phyloP scores from a whole-genome alignment of 1,140 invertebrate species.

The Apis laboriosa region DNA sequence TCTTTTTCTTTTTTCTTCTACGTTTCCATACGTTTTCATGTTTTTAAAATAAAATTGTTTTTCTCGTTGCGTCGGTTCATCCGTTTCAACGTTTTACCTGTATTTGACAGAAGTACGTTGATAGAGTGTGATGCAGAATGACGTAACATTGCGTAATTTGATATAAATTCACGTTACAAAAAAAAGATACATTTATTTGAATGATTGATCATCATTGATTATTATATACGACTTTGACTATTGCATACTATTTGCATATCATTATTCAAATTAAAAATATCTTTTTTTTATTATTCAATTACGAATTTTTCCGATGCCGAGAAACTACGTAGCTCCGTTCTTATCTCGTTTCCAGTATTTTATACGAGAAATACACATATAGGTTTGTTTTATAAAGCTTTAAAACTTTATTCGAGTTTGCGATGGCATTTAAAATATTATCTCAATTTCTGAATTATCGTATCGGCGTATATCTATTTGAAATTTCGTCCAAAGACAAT shows the following conservation, averaged over 20 bases:
- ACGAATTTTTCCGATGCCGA: neutral
- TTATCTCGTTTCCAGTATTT: neutral
- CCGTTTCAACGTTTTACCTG: neutral
- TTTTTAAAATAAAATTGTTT: neutral
- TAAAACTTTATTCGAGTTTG: no score
- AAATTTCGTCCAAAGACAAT: neutral
- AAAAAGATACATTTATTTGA: neutral
- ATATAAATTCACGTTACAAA: neutral
- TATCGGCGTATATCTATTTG: neutral
- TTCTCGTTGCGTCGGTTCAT: neutral
- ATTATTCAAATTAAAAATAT: neutral
- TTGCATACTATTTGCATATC: no score
- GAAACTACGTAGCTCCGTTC: neutral
- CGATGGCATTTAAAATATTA: no score
- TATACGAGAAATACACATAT: no score
- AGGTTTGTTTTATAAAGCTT: no score
- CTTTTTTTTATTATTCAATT: neutral
- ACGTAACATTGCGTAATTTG: slow-evolving; percentile 24
- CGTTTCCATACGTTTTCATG: no score
- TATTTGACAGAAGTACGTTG: neutral
- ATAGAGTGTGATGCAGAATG: neutral
- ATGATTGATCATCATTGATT: neutral
- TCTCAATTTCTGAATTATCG: neutral
- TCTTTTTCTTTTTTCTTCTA: neutral
- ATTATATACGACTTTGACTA: neutral